Base-by-base conservation (phyloP, 37 sponge, comb jelly and placozoan species). In the Aplysina aerophoba region DNA sequence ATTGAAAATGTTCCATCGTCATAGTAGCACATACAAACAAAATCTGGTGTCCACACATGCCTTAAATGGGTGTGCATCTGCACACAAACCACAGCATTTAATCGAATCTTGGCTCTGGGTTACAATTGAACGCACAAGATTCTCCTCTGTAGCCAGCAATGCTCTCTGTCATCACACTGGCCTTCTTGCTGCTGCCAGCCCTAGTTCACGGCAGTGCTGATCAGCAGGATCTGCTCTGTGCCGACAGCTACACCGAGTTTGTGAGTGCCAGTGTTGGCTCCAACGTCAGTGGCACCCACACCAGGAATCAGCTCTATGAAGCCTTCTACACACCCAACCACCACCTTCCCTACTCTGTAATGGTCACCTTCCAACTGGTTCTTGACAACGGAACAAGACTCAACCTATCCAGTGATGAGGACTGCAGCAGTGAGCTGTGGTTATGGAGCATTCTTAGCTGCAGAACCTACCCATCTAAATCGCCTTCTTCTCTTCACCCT, bases 311-410 rank as follows among this genome's bases (percentile, higher is more conserved):
- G 17, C 71, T 69, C 11, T 30, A 69, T 6, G 6, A 69, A 11
- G 71, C 71, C 34, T 69, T 69, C 6, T 69, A 34, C 71, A 31
- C 71, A 30, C 71, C 71, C 28, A 69, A 69, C 71, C 19, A 16
- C 33, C 71, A 69, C 34, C 71, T 69, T 69, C 71, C 71, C 27
- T 69, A 69, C 34, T 69, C 71, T 69, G 71, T 69, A 3, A 1
- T 69, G 17, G 34, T 69, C 34, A n/a, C 27, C 33, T 69, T 30
- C 34, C 71, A 69, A 35, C 17, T 35, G 34, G 35, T 69, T 1
- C 38, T 35, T 73, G 35, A 31, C 33, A 69, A 69, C 6, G 71
- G 71, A 1, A 31, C 71, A 31, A 17, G 28, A 4, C 6, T 31
- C 33, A 69, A 69, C 34, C 12, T 69, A 31, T 34, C 71, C 13